These are phyloP conservation scores for Grallaria varia DNA, from an alignment of 2,113 vertebrate genomes.

Conservation along the genomic window DNA sequence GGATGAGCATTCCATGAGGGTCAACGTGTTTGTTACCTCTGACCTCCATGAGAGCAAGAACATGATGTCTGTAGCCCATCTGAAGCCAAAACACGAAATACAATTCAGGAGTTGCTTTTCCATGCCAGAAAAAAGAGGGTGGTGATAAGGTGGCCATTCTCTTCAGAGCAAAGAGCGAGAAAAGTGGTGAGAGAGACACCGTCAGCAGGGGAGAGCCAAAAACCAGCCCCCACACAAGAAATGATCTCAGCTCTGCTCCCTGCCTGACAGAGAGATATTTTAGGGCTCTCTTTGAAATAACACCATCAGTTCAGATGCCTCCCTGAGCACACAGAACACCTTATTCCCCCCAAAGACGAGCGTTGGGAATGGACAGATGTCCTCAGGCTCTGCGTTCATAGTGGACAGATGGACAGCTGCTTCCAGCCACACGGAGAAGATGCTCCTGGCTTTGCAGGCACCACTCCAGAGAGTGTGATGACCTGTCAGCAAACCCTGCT, in stretches of 20 bases:
- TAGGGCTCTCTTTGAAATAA: background rate
- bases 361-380: background rate
- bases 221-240: too few relatives aligned
- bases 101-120: background rate
- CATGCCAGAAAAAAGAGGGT: background rate
- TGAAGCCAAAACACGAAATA: background rate
- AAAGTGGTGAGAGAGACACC: background rate
- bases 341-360: background rate
- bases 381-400: background rate
- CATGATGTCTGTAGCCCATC: background rate
- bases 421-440: background rate
- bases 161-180: background rate
- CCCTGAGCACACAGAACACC: background rate
- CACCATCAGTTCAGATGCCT: rapidly evolving
- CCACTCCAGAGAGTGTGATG: background rate
- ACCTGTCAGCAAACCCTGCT: background rate
- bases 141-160: rapidly evolving
- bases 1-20: background rate
- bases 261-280: background rate
- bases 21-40: background rate
- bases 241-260: too few relatives aligned
- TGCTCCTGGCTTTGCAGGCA: background rate
- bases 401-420: background rate
- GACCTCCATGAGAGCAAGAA: background rate
- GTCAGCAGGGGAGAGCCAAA: background rate